Conservation (phyloP, 30 jellyfish, hydroid and myxozoan species). For the Phacellophora camtschatica region DNA sequence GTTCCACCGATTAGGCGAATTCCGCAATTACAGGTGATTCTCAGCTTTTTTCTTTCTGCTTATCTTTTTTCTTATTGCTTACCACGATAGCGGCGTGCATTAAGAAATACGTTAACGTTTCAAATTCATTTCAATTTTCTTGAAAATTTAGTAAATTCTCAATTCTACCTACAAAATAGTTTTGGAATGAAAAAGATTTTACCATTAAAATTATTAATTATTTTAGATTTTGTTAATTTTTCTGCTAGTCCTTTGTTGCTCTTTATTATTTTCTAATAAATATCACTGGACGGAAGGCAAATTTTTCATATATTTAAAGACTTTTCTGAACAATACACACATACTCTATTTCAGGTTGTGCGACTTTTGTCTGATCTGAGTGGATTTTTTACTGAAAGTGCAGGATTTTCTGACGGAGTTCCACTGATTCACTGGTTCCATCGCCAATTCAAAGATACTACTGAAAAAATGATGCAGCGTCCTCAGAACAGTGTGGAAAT, state of each 20-base stretch:
- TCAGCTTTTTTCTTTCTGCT: neutral
- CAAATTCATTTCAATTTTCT: neutral
- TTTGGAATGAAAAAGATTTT: no score
- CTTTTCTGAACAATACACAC: no score
- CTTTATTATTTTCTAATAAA: no score
- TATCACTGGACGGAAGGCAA: no score
- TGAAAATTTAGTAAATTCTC: no score
- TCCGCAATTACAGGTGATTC: conserved; percentile 30
- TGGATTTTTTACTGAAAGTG: conserved; percentile 17
- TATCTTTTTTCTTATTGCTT: neutral
- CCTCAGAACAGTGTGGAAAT: neutral
- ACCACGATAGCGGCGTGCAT: neutral
- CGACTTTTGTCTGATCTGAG: conserved; percentile 18
- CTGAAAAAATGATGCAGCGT: neutral
- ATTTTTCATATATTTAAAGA: no score
- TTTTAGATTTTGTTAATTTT: no score
- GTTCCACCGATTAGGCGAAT: conserved; percentile 37
- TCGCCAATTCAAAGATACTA: conserved; percentile 15
- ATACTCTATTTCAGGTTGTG: conserved; percentile 5
- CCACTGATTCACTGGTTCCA: conserved; percentile 43
- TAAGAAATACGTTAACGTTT: neutral
- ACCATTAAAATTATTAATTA: no score
- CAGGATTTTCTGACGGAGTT: conserved; percentile 28
- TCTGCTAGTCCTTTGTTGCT: no score
- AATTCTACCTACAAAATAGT: no score